A percentile compares a stretch with the other conserved stretches of the same genome.
Evolutionary conservation across 2,113 vertebrate species (phyloP).

Genomic region (Cyprinodon brontotheroides): DNA sequence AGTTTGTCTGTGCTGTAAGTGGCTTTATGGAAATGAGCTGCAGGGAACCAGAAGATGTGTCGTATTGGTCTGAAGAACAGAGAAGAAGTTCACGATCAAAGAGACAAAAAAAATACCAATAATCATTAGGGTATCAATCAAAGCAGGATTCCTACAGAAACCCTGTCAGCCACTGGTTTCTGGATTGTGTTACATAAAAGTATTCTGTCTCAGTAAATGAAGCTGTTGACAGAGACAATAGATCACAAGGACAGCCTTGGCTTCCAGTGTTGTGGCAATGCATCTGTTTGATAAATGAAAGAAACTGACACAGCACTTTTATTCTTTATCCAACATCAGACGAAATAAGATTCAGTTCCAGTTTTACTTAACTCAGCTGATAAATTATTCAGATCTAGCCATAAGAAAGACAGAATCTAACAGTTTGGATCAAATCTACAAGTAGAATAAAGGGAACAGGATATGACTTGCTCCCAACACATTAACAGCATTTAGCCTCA

Average conservation of each 20-base stretch:
- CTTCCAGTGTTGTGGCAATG: slow-evolving; percentile 33
- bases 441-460: slow-evolving; percentile 21
- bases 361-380: slow-evolving; percentile 47
- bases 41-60: slow-evolving; percentile 94
- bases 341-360: slow-evolving; percentile 44
- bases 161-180: slow-evolving; percentile 19
- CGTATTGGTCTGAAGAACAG: slow-evolving; percentile 85
- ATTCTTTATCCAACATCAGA: slow-evolving; percentile 43
- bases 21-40: slow-evolving; percentile 95
- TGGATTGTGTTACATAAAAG: slow-evolving; percentile 80
- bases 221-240: slow-evolving; percentile 36
- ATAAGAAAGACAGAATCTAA: slow-evolving; percentile 51
- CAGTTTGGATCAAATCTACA: slow-evolving; percentile 32
- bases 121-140: slow-evolving; percentile 46
- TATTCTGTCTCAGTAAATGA: slow-evolving; percentile 57
- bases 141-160: slow-evolving; percentile 1
- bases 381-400: slow-evolving; percentile 63
- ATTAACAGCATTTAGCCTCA: slow-evolving; percentile 26
- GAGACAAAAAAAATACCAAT: slow-evolving; percentile 54
- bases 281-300: slow-evolving; percentile 56
- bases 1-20: slow-evolving; percentile 79
- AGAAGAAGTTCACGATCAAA: slow-evolving; percentile 55
- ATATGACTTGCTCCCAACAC: slow-evolving; percentile 30
- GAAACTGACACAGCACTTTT: slow-evolving; percentile 53
- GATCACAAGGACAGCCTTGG: slow-evolving; percentile 50